Conservation (phyloP, 2,888 invertebrate species). For the Holacanthella duospinosa region DNA sequence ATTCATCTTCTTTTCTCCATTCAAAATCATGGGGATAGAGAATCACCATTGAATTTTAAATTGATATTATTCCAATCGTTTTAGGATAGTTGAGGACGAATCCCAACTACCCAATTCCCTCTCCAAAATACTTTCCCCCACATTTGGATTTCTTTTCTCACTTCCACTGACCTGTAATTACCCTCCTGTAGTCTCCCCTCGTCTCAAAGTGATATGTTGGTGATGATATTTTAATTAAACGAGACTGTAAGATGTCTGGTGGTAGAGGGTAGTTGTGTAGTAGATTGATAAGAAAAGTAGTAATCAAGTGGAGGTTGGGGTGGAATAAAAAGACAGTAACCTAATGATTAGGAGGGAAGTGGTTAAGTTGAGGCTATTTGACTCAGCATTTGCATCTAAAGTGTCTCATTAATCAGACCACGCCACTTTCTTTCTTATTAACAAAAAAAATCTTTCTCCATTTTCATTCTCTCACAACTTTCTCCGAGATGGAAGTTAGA, state of each 20-base stretch:
- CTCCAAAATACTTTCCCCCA: too few species aligned
- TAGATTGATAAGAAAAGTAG: too few species aligned
- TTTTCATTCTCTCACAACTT: not conserved
- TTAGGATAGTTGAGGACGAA: too few species aligned
- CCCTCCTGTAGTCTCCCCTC: too few species aligned
- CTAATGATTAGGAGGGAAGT: conserved; percentile 3
- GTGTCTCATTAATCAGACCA: conserved; percentile 37
- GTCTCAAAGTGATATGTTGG: too few species aligned
- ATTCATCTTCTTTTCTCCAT: not conserved
- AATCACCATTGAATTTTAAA: conserved; percentile 6
- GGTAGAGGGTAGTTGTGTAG: too few species aligned
- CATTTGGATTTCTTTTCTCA: too few species aligned
- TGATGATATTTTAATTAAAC: too few species aligned
- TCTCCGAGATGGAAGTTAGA: too few species aligned
- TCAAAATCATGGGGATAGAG: not conserved
- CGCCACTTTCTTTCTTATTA: not conserved
- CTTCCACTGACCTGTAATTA: too few species aligned
- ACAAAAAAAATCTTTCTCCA: not conserved
- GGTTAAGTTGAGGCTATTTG: conserved; percentile 19
- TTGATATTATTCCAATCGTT: not conserved
- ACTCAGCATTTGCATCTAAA: conserved; percentile 38
- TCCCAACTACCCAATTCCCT: too few species aligned
- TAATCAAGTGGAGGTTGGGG: not conserved
- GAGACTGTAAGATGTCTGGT: too few species aligned
- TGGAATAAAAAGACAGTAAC: not conserved